These are phyloP conservation scores for Gasterosteus aculeatus DNA, from an alignment of 2,113 vertebrate genomes.

Conservation along the genomic window DNA sequence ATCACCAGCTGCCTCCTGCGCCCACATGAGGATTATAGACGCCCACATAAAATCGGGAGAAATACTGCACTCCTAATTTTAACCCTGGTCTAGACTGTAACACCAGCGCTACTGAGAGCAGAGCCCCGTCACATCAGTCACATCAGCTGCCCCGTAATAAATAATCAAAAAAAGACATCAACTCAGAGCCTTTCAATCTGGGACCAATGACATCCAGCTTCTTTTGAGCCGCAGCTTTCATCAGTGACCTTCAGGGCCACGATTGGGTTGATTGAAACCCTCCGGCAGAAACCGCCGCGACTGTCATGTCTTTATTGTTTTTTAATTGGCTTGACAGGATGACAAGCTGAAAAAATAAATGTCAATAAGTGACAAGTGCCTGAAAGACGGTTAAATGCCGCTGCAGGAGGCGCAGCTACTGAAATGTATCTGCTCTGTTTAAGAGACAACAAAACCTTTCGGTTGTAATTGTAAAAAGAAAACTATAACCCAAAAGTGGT, in stretches of 20 bases:
- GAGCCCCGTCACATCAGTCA: slow-evolving; percentile 31
- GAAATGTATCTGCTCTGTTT: slow-evolving; percentile 1
- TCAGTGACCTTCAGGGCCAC: slow-evolving; percentile 52
- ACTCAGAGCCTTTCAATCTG: slow-evolving; percentile 10
- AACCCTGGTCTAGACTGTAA: slow-evolving; percentile 68
- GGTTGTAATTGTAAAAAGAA: neutral
- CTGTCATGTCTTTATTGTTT: slow-evolving; percentile 42
- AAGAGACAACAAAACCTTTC: neutral
- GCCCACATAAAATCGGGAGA: slow-evolving; percentile 50
- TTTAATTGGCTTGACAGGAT: slow-evolving; percentile 49
- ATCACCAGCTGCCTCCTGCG: slow-evolving; percentile 46
- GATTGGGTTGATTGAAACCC: slow-evolving; percentile 22
- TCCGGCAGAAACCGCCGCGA: neutral
- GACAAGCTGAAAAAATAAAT: slow-evolving; percentile 42
- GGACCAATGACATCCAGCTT: slow-evolving; percentile 16
- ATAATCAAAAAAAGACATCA: neutral
- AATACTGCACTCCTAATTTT: slow-evolving; percentile 66
- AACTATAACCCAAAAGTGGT: neutral
- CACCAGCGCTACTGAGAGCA: slow-evolving; percentile 28
- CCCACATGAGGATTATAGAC: slow-evolving; percentile 65
- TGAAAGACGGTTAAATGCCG: slow-evolving; percentile 41
- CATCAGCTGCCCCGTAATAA: slow-evolving; percentile 23
- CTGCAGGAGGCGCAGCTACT: slow-evolving; percentile 20
- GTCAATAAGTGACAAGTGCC: slow-evolving; percentile 28
- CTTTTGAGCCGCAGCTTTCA: slow-evolving; percentile 31